Conservation (phyloP, 2,888 invertebrate species). For the Meteorus cinctellus region DNA sequence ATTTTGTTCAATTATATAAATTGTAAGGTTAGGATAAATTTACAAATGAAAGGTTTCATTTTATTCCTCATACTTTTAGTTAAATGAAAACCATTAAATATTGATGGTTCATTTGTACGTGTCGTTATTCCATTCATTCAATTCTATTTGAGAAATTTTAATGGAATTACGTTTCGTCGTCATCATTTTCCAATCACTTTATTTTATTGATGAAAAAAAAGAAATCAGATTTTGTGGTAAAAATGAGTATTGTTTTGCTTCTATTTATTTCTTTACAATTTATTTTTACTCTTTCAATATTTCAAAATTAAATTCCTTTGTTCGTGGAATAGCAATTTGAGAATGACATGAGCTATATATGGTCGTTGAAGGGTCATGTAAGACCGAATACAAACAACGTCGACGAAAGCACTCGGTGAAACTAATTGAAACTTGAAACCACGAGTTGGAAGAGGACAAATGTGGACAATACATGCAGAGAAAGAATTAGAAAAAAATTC, state of each 20-base stretch:
- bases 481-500: not conserved
- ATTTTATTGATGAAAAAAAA: not conserved
- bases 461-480: slow-evolving; percentile 31
- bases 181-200: not conserved
- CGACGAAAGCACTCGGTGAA: slow-evolving; percentile 41
- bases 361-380: slow-evolving; percentile 37
- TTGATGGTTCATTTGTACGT: too few relatives aligned
- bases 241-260: not conserved
- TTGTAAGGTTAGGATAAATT: too few relatives aligned
- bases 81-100: too few relatives aligned
- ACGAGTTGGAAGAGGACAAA: slow-evolving; percentile 45
- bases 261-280: not conserved
- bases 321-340: slow-evolving; percentile 2
- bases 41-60: too few relatives aligned
- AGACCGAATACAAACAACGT: slow-evolving; percentile 42
- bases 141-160: not conserved
- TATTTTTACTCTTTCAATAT: not conserved
- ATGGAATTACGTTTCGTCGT: not conserved
- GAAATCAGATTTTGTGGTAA: not conserved
- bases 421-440: slow-evolving; percentile 44
- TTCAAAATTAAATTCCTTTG: slow-evolving; percentile 22
- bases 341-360: slow-evolving; percentile 15
- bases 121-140: too few relatives aligned
- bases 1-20: too few relatives aligned
- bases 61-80: too few relatives aligned